Conservation (phyloP, 2,113 vertebrate genomes). For the Notiomystis cincta region DNA sequence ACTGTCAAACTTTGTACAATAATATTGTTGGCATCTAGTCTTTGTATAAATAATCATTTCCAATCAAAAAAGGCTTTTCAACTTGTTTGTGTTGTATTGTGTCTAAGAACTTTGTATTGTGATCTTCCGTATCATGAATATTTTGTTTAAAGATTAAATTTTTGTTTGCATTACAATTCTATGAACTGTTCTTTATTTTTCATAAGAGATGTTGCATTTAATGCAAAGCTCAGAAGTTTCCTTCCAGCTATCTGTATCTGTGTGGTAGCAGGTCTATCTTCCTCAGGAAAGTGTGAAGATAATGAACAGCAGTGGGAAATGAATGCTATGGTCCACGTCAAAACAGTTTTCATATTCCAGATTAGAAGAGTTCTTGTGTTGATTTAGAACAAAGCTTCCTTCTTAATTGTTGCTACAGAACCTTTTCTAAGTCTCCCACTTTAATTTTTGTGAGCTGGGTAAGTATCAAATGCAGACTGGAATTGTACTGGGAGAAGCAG, state of each 20-base stretch:
- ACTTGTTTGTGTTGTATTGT: constrained; percentile 40
- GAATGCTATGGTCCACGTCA: neutral
- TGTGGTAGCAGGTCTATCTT: neutral
- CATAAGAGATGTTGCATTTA: neutral
- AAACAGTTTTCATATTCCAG: neutral
- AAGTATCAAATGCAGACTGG: neutral
- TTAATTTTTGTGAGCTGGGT: neutral
- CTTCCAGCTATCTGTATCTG: neutral
- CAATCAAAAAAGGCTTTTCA: constrained; percentile 21
- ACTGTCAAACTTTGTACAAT: constrained; percentile 12
- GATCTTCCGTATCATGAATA: neutral
- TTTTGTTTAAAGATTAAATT: constrained; percentile 64
- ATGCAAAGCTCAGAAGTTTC: neutral
- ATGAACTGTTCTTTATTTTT: constrained; percentile 53
- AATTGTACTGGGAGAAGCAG: neutral
- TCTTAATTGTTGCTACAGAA: neutral
- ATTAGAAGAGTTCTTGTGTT: neutral
- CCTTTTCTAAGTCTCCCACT: neutral
- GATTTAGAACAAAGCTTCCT: neutral
- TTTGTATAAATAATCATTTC: constrained; percentile 39
- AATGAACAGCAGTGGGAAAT: neutral
- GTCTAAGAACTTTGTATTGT: constrained; percentile 46
- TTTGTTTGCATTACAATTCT: constrained; percentile 49
- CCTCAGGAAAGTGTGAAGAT: neutral
- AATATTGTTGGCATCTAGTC: constrained; percentile 1